These are phyloP conservation scores for Campaea margaritaria DNA, from an alignment of 2,888 invertebrate genomes.

Conservation along the genomic window DNA sequence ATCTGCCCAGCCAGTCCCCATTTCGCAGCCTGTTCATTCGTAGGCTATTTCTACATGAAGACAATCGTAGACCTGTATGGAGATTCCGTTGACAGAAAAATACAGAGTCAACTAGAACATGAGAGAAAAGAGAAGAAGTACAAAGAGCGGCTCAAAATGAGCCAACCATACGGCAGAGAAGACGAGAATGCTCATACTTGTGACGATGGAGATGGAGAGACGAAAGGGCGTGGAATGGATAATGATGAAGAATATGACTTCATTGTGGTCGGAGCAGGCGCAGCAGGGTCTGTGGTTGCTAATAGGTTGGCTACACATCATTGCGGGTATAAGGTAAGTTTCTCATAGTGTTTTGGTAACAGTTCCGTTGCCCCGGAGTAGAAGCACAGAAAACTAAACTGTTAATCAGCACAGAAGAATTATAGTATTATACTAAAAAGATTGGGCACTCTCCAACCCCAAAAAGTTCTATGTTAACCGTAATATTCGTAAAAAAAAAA, in stretches of 20 bases:
- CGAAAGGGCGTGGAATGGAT: not conserved
- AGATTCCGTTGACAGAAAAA: constrained; percentile 50
- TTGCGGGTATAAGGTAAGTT: no score
- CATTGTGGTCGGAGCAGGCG: constrained; percentile 68
- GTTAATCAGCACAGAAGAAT: no score
- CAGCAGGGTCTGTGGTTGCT: constrained; percentile 68
- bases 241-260: constrained; percentile 62
- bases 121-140: constrained; percentile 2
- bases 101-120: constrained; percentile 32
- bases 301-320: constrained; percentile 60
- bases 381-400: no score
- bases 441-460: no score
- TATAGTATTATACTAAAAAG: no score
- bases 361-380: no score
- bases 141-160: not conserved
- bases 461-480: no score
- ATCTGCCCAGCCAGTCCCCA: no score
- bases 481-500: no score
- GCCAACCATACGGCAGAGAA: constrained; percentile 5
- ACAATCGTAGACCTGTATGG: constrained; percentile 60
- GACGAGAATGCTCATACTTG: no score
- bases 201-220: constrained; percentile 7
- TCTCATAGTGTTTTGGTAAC: no score
- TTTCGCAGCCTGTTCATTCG: no score
- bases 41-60: constrained; percentile 58